Base-by-base conservation (phyloP, 2,888 invertebrate species). In the Callimorpha dominula region DNA sequence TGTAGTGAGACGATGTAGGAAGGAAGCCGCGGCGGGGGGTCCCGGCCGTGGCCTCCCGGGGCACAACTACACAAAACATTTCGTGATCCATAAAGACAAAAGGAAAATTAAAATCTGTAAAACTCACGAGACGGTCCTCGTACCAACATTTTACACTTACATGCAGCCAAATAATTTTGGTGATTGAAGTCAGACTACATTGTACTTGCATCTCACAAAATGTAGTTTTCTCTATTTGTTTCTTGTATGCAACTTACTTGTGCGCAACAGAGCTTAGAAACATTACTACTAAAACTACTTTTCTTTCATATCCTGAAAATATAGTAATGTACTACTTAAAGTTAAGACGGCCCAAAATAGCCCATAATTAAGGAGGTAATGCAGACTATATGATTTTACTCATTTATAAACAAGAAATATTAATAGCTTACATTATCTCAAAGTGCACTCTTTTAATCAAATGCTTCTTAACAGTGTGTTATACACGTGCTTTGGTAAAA, bases 51-150 rank as follows among this genome's bases (percentile, higher is more conserved):
- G 91, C 91, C 94, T 91, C 95, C 94, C 89, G 94, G 93, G 94
- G 94, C 86, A 89, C 90, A 83, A 86, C 91, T 91, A 93, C 91
- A 95, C 95, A 95, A 94, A 95, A 95, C 94, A 94, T 95, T 94
- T 93, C 95, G 95, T 95, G 95, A 95, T 94, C 93, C 94, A 92
- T 91, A 94, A 94, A 95, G 94, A 95, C 95, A 95, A 95, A 95
- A 95, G 94, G 90, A 95, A 93, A 93, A 93, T 94, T 93, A 92
- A 93, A 94, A 93, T 93, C 91, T 92, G 91, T 93, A 89, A 90
- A 91, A 88, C 91, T 93, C 92, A 88, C 87, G 90, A 89, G 89
- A 90, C 87, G 87, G 85, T 85, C 83, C 86, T 83, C 79, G 80
- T 81, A 81, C 82, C 43, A 68, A 68, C 42, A 79, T 81, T 54